A percentile compares a stretch with the other conserved stretches of the same genome.
phyloP scores from a whole-genome alignment of 2,888 invertebrate genomes.

The Papilio protenor region DNA sequence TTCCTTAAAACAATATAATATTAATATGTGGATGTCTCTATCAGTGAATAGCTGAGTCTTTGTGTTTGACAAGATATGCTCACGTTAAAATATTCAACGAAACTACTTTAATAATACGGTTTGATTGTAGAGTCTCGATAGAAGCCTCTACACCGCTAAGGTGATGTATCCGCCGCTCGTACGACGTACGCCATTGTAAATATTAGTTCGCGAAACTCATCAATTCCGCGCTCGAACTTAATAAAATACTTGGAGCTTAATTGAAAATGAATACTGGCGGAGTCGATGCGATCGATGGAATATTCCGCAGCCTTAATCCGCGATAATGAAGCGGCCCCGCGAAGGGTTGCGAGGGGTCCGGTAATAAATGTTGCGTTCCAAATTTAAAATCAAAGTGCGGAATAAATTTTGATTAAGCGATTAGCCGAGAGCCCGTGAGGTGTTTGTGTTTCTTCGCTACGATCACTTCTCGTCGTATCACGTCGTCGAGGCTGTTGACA shows the following conservation, averaged over 20 bases:
- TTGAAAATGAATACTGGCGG: constrained; percentile 83
- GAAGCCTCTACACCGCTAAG: constrained; percentile 55
- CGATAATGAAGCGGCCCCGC: constrained; percentile 81
- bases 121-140: constrained; percentile 6
- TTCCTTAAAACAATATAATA: constrained; percentile 39
- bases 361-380: constrained; percentile 84
- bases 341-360: constrained; percentile 81
- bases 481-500: constrained; percentile 52
- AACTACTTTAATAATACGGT: constrained; percentile 2
- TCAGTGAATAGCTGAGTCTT: not conserved
- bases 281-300: constrained; percentile 81
- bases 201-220: constrained; percentile 84
- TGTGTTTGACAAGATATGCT: constrained; percentile 15
- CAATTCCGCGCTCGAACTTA: constrained; percentile 83
- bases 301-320: constrained; percentile 84
- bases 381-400: constrained; percentile 85
- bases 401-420: constrained; percentile 85
- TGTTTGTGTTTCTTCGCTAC: constrained; percentile 76
- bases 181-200: constrained; percentile 80
- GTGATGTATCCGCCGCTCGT: constrained; percentile 56
- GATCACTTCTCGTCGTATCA: constrained; percentile 60
- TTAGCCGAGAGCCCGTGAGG: constrained; percentile 73
- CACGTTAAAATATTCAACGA: not conserved
- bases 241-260: constrained; percentile 85
- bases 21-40: not conserved